Evolutionary conservation across 2,888 invertebrate genomes (phyloP).

Genomic region (Leptodirus hochenwartii): DNA sequence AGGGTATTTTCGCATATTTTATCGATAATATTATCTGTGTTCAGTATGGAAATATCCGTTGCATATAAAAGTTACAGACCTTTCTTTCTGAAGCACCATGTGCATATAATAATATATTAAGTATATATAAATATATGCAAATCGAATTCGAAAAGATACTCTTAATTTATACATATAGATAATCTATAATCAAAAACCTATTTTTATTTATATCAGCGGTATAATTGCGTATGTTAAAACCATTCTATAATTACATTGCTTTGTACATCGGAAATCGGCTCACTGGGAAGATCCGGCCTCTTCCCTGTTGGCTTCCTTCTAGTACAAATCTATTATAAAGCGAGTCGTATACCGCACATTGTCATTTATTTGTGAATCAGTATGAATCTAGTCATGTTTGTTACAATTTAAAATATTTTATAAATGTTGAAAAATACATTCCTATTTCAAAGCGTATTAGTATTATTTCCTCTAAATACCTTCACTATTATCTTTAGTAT

Average conservation of each 20-base stretch:
- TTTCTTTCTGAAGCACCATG: no score
- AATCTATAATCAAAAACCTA: slow-evolving; percentile 29
- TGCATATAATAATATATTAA: slow-evolving; percentile 7
- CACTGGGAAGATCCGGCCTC: slow-evolving; percentile 29
- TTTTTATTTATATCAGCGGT: slow-evolving; percentile 18
- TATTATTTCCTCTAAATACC: no score
- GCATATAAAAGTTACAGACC: no score
- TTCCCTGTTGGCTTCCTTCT: no score
- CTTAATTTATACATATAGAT: slow-evolving; percentile 31
- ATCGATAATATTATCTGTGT: no score
- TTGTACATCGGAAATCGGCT: slow-evolving; percentile 29
- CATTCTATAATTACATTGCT: slow-evolving; percentile 27
- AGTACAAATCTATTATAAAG: no score
- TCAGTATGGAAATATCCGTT: no score
- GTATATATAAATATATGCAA: slow-evolving; percentile 10
- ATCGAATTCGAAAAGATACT: slow-evolving; percentile 28
- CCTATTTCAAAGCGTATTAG: slow-evolving; percentile 31
- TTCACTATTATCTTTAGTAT: no score
- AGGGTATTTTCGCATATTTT: no score
- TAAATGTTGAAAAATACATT: slow-evolving; percentile 37
- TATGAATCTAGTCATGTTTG: slow-evolving; percentile 36
- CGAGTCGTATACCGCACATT: slow-evolving; percentile 26
- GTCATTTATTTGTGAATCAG: slow-evolving; percentile 31
- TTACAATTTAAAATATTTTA: slow-evolving; percentile 36
- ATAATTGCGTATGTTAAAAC: slow-evolving; percentile 27